A percentile compares a stretch with the other conserved stretches of the same genome.
These are phyloP conservation scores for Acanthisitta chloris DNA, from an alignment of 2,113 vertebrate genomes.

Conservation along the genomic window DNA sequence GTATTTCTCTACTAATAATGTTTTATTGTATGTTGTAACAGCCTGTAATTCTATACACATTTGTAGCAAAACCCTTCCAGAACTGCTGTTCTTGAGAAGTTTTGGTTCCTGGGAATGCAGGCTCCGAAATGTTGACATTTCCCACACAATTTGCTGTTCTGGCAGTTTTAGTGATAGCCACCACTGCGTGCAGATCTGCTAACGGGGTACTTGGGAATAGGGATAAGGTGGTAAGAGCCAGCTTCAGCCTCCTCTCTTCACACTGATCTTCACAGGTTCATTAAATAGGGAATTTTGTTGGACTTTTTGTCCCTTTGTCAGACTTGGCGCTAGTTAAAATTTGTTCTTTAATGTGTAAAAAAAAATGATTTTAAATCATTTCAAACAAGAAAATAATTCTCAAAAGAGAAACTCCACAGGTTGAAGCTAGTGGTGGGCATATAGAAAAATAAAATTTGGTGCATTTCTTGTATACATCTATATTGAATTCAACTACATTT, in stretches of 20 bases:
- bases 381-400: no score
- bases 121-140: conserved; percentile 42
- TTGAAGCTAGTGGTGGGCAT: neutral
- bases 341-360: neutral
- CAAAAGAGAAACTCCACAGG: neutral
- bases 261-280: neutral
- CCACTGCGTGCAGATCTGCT: neutral
- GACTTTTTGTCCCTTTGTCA: neutral
- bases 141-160: conserved; percentile 52
- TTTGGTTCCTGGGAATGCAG: conserved; percentile 21
- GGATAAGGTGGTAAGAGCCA: conserved; percentile 25
- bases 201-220: neutral
- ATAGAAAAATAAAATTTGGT: neutral
- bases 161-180: neutral
- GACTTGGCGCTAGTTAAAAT: neutral
- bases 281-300: neutral
- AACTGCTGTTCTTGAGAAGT: neutral
- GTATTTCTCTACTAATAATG: neutral
- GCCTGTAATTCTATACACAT: conserved; percentile 18
- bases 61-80: neutral
- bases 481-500: neutral
- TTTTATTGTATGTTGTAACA: neutral
- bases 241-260: neutral
- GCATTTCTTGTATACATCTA: neutral
- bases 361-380: no score